Conservation (phyloP, 2,113 vertebrate genomes). For the Halcyon senegalensis region DNA sequence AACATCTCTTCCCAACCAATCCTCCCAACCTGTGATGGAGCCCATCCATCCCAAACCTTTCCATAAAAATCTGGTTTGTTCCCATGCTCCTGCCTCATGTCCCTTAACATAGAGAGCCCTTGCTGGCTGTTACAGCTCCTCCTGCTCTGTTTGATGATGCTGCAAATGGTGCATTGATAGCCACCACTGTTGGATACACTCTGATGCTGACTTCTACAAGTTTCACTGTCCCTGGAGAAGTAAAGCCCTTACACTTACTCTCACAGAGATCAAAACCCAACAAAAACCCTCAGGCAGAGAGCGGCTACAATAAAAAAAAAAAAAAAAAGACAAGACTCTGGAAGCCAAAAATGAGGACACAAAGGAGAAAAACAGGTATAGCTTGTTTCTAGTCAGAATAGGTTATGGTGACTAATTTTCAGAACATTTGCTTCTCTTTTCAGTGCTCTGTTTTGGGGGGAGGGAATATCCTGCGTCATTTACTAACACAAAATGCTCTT, state of each 20-base stretch:
- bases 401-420: neutral
- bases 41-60: neutral
- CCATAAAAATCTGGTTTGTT: neutral
- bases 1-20: neutral
- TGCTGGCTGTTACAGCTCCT: neutral
- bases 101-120: neutral
- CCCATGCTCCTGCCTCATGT: neutral
- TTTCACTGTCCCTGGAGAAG: neutral
- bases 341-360: neutral
- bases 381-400: neutral
- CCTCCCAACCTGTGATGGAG: rapidly evolving
- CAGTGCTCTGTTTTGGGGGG: neutral
- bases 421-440: neutral
- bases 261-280: neutral
- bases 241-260: neutral
- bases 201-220: neutral
- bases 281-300: neutral
- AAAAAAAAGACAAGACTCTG: neutral
- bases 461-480: neutral
- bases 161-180: neutral
- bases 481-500: neutral
- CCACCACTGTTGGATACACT: neutral
- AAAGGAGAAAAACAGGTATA: neutral
- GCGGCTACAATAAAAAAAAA: neutral
- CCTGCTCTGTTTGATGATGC: neutral